phyloP scores from a whole-genome alignment of 53 echinoderm and acorn worm species.

The Henricia sp. region DNA sequence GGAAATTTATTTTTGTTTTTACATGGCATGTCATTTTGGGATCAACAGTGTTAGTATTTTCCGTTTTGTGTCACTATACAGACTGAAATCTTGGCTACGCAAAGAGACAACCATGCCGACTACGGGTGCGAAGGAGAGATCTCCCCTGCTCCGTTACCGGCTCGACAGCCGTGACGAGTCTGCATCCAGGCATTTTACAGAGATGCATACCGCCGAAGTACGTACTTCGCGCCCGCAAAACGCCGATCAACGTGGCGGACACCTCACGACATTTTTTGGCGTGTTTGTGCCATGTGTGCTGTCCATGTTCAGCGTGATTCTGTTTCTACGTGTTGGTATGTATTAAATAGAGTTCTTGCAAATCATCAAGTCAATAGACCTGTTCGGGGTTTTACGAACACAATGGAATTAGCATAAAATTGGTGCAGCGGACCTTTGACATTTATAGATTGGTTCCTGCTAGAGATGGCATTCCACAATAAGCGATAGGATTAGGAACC shows the following conservation, averaged over 20 bases:
- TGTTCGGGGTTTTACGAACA: too few species aligned
- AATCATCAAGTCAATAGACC: too few species aligned
- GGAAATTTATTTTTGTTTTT: neutral
- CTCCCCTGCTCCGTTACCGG: slow-evolving; percentile 87
- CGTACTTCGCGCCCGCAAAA: too few species aligned
- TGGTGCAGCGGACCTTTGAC: too few species aligned
- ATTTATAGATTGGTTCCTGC: too few species aligned
- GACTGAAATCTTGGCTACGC: slow-evolving; percentile 41
- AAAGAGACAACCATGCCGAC: slow-evolving; percentile 25
- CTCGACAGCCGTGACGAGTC: slow-evolving; percentile 57
- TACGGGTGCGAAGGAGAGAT: slow-evolving; percentile 60
- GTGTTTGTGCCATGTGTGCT: slow-evolving; percentile 92
- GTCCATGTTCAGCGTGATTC: slow-evolving; percentile 96
- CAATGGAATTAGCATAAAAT: too few species aligned
- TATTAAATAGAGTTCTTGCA: neutral
- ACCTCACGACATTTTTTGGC: slow-evolving; percentile 84
- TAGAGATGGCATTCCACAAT: too few species aligned
- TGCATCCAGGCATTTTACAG: neutral
- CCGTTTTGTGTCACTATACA: neutral
- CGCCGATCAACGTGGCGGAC: too few species aligned
- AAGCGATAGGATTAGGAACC: too few species aligned
- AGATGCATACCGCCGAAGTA: neutral
- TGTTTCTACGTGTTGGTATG: slow-evolving; percentile 85
- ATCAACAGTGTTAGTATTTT: neutral
- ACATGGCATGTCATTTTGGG: neutral